A percentile compares a stretch with the other conserved stretches of the same genome.
Evolutionary conservation across 2,113 vertebrate genomes (phyloP).

Genomic region (Apeltes quadracus): DNA sequence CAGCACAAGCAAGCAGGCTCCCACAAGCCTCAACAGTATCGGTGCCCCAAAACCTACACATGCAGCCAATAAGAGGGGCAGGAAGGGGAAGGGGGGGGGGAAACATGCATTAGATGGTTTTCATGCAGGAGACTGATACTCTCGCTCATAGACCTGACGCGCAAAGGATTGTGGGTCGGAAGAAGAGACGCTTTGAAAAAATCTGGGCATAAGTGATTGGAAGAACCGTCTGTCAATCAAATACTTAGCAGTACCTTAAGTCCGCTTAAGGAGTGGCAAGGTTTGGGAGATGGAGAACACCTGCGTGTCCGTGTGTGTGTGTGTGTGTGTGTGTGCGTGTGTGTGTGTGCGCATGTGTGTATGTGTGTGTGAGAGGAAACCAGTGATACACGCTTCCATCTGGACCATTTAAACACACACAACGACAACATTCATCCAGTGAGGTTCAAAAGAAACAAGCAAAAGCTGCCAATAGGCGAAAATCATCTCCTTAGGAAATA

Average conservation of each 20-base stretch:
- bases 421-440: background rate
- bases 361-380: slow-evolving; percentile 19
- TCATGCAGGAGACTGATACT: no score
- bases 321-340: no score
- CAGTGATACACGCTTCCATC: no score
- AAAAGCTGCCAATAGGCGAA: background rate
- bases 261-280: background rate
- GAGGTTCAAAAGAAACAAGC: background rate
- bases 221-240: no score
- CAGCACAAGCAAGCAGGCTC: slow-evolving; percentile 56
- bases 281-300: background rate
- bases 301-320: background rate
- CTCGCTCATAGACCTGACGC: background rate
- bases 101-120: background rate
- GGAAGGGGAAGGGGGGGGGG: background rate
- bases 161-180: background rate
- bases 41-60: slow-evolving; percentile 3
- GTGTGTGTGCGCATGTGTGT: no score
- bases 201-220: no score
- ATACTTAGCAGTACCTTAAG: background rate
- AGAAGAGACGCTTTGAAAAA: background rate
- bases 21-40: slow-evolving; percentile 53
- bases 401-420: no score
- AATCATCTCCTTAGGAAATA: background rate
- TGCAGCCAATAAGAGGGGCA: background rate